phyloP scores from a whole-genome alignment of 2,113 vertebrate species.

The Lophotis ruficrista region DNA sequence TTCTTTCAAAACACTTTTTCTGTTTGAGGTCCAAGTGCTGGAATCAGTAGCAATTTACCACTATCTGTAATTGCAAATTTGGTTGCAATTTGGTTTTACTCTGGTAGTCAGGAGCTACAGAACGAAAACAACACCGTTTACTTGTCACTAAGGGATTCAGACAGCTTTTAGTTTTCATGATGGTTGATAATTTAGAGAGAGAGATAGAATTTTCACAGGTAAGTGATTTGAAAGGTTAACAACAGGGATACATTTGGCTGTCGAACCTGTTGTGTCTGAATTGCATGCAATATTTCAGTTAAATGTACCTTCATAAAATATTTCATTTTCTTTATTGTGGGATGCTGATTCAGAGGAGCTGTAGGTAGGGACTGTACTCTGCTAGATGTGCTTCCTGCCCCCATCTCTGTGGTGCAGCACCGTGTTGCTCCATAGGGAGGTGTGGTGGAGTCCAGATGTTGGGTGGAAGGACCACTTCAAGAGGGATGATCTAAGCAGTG shows the following conservation, averaged over 20 bases:
- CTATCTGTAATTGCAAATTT: neutral
- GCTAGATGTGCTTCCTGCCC: neutral
- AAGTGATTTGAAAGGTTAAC: neutral
- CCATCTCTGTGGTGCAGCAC: neutral
- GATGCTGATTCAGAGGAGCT: neutral
- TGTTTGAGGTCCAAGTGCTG: neutral
- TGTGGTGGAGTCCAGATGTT: accelerated
- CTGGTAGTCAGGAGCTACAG: neutral
- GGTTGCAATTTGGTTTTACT: neutral
- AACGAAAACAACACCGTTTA: neutral
- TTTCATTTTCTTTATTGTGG: neutral
- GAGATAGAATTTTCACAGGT: neutral
- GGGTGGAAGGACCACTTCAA: neutral
- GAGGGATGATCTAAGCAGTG: neutral
- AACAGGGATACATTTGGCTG: neutral
- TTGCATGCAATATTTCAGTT: neutral
- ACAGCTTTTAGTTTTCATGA: neutral
- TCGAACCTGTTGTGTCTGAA: neutral
- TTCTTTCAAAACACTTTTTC: neutral
- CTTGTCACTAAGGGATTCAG: neutral
- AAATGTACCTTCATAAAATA: neutral
- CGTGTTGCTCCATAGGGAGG: accelerated
- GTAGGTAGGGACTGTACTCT: neutral
- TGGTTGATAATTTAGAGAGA: neutral
- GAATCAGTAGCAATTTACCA: neutral